phyloP scores from a whole-genome alignment of 2,888 invertebrate genomes.

The Rhagonycha fulva region DNA sequence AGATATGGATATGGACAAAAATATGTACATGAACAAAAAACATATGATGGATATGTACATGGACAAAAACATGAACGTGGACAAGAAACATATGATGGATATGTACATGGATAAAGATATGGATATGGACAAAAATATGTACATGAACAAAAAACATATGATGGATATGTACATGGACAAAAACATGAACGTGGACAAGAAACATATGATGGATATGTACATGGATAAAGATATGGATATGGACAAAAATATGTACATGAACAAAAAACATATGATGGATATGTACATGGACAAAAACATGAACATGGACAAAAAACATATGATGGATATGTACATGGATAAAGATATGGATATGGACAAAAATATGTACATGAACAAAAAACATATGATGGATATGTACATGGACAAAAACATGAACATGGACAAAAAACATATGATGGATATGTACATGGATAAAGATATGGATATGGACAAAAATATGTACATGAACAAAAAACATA shows the following conservation, averaged over 20 bases:
- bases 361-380: background rate
- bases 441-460: background rate
- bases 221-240: background rate
- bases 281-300: background rate
- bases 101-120: background rate
- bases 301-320: background rate
- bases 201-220: background rate
- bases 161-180: background rate
- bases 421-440: background rate
- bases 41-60: background rate
- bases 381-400: background rate
- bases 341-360: background rate
- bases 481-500: background rate
- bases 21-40: background rate
- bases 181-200: background rate
- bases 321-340: background rate
- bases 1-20: background rate
- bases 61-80: background rate
- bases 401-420: background rate
- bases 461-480: background rate
- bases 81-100: background rate
- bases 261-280: background rate
- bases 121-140: background rate
- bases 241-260: background rate
- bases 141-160: background rate